Evolutionary conservation across 2,888 invertebrate genomes (phyloP), one percentile per base, ranked within the genome.

Genomic region (Aethes cnicana): DNA sequence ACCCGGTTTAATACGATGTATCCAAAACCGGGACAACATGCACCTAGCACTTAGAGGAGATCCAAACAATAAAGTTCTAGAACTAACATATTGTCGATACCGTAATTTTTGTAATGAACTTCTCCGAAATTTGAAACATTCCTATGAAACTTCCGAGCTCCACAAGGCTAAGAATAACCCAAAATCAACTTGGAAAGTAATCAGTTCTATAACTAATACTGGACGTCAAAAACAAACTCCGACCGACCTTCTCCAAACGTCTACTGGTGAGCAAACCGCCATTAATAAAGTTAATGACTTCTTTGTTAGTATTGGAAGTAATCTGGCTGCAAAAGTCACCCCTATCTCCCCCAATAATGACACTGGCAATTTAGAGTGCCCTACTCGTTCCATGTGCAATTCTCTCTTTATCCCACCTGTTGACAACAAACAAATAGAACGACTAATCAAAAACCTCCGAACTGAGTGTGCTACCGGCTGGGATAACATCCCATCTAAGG

Each of bases 91-190:
- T 16, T 55, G 14, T 5, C 26, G 63, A 8, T 67, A 67, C 17
- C 55, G 61, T 16, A 63, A 57, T 18, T 64, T 57, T 18, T 58
- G 58, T n/a, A 64, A 57, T 14, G 49, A 49, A 2, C 14, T 63
- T 0, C 28, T 66, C 3, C 62, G 62, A 35, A 58, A 49, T 39
- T 9, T 57, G 0, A 64, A 64, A 52, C 14, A 17, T 4, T 28
- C 47, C 2, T 56, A 55, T 12, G 62, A 64, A 46, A 21, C 30
- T 32, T 6, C 8, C 32, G 32, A 32, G 9, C 7, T 21, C 33
- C 18, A n/a, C 28, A 35, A 44, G 41, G 28, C 33, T 8, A n/a
- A 26, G n/a, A 33, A 47, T 23, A 30, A 46, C 16, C 11, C 33
- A 5, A 32, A 42, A 21, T 9, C 21, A 16, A 11, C 25, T 16